These are phyloP conservation scores for Lepidiolamprologus cunningtoni DNA, from an alignment of 2,113 vertebrate genomes.

Conservation along the genomic window DNA sequence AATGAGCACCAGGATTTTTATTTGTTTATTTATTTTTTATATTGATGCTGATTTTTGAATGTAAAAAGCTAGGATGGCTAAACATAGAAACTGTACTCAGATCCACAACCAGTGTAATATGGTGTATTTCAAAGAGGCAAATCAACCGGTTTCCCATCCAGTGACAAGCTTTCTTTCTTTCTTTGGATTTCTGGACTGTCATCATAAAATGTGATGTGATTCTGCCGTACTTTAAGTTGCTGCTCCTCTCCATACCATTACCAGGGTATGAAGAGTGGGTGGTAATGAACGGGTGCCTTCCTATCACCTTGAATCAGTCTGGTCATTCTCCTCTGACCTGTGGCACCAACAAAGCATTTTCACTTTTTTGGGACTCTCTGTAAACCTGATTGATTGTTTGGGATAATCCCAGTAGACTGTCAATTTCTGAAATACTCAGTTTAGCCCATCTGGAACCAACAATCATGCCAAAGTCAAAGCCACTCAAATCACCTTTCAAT, in stretches of 20 bases:
- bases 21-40: neutral
- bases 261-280: neutral
- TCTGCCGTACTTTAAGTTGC: neutral
- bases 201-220: neutral
- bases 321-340: neutral
- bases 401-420: neutral
- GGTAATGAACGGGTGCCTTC: neutral
- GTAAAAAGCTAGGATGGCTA: neutral
- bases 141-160: neutral
- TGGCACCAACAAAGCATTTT: neutral
- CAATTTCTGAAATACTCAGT: neutral
- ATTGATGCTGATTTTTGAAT: neutral
- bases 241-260: neutral
- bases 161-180: neutral
- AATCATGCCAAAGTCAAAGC: neutral
- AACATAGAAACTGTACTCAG: neutral
- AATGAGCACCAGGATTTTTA: neutral
- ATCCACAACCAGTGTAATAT: neutral
- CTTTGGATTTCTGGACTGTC: neutral
- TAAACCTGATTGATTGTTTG: neutral
- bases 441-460: neutral
- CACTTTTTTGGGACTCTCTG: neutral
- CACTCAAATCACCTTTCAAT: neutral
- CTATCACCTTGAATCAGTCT: neutral
- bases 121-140: neutral